Evolutionary conservation across 2,113 vertebrate genomes (phyloP).

Genomic region (Morone chrysops): DNA sequence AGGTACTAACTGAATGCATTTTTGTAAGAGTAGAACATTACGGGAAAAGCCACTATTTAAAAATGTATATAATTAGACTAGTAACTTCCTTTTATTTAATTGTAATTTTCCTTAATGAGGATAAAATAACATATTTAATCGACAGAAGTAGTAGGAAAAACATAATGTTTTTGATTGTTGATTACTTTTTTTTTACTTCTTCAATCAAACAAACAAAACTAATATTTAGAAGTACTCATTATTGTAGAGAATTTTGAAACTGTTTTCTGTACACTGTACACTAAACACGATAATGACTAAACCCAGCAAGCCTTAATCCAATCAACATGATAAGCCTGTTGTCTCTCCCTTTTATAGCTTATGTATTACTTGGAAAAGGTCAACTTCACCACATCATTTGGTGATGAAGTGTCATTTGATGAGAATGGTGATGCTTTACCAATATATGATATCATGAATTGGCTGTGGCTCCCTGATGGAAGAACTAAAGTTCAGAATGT

Average conservation of each 20-base stretch:
- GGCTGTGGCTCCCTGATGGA: conserved; percentile 72
- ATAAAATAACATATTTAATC: not conserved
- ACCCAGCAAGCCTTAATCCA: not conserved
- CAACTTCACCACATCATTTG: conserved; percentile 79
- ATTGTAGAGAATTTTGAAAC: not conserved
- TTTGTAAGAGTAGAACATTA: not conserved
- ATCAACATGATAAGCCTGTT: not conserved
- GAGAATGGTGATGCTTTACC: conserved; percentile 80
- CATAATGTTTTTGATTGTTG: no score
- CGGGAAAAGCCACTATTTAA: not conserved
- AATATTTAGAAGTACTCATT: not conserved
- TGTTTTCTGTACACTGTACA: not conserved
- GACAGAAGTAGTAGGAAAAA: no score
- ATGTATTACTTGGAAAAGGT: conserved; percentile 76
- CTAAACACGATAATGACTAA: not conserved
- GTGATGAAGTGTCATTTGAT: conserved; percentile 81
- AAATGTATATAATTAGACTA: not conserved
- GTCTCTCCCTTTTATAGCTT: conserved; percentile 72
- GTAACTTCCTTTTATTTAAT: not conserved
- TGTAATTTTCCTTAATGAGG: not conserved
- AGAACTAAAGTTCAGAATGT: conserved; percentile 61
- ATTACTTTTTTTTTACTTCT: no score
- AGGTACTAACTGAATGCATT: no score
- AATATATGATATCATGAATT: conserved; percentile 83
- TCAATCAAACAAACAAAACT: not conserved